Evolutionary conservation across 2,113 vertebrate species (phyloP).

Genomic region (Ochotona princeps): DNA sequence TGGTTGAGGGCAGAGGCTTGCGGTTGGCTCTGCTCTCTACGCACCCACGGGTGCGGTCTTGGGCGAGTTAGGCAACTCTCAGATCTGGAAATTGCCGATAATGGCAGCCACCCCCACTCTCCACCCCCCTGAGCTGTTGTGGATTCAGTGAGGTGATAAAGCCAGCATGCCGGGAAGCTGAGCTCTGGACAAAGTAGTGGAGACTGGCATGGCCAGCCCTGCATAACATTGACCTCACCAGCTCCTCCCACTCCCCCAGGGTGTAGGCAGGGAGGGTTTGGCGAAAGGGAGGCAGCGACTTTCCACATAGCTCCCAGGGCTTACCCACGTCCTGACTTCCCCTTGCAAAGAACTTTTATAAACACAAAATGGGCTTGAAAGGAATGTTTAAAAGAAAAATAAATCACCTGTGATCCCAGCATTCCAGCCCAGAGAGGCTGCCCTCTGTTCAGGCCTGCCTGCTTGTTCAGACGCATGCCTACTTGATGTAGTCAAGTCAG

Average conservation of each 20-base stretch:
- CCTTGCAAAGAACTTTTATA: slow-evolving; percentile 20
- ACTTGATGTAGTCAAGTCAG: background rate
- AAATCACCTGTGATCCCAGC: background rate
- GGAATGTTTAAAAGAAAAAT: slow-evolving; percentile 26
- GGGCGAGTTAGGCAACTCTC: background rate
- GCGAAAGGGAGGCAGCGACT: background rate
- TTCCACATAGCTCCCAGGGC: background rate
- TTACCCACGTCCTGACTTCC: slow-evolving; percentile 22
- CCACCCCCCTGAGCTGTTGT: background rate
- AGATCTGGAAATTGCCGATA: background rate
- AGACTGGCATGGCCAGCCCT: background rate
- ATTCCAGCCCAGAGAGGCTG: background rate
- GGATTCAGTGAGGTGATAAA: background rate
- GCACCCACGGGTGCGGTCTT: background rate
- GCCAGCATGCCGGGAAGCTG: background rate
- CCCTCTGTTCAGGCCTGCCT: background rate
- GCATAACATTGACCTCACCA: rapidly evolving
- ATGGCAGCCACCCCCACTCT: background rate
- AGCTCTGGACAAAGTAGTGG: background rate
- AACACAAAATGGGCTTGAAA: slow-evolving; percentile 38
- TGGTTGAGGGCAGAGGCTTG: background rate
- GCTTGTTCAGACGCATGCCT: background rate
- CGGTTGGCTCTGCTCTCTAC: background rate
- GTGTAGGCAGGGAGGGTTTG: background rate
- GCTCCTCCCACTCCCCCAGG: background rate